Percentiles rank a stretch among this genome's conserved stretches.
These are phyloP conservation scores for Poecilia wingei DNA, from an alignment of 2,797 vertebrate genomes.

Conservation along the genomic window DNA sequence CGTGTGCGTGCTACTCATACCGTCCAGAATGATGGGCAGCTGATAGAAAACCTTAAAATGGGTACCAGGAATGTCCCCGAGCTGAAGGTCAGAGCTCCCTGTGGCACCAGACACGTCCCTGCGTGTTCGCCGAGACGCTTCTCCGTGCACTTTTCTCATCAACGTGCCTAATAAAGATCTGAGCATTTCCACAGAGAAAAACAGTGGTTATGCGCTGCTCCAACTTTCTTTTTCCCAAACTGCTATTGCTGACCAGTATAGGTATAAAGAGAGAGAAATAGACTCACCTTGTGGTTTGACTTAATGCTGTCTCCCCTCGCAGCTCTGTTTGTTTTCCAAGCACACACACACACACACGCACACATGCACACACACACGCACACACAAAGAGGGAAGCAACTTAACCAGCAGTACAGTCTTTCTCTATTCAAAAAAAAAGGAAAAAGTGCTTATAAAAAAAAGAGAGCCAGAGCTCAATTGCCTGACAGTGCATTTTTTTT, in stretches of 20 bases:
- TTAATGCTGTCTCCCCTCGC: constrained; percentile 51
- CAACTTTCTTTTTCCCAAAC: constrained; percentile 34
- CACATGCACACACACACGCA: constrained; percentile 19
- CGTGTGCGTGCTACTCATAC: constrained; percentile 8
- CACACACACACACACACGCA: constrained; percentile 19
- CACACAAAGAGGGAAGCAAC: constrained; percentile 48
- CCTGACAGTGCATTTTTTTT: constrained; percentile 82
- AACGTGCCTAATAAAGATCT: constrained; percentile 25
- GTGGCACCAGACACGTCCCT: constrained; percentile 8
- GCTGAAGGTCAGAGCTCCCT: constrained; percentile 12
- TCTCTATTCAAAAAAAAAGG: constrained; percentile 57
- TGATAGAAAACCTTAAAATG: constrained; percentile 27
- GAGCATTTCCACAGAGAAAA: constrained; percentile 13
- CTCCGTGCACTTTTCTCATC: constrained; percentile 23
- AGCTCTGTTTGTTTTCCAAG: constrained; percentile 36
- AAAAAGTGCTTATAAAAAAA: constrained; percentile 67
- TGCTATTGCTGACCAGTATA: constrained; percentile 37
- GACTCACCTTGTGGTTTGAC: constrained; percentile 56
- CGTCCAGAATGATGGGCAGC: constrained; percentile 21
- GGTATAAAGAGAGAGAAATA: constrained; percentile 40
- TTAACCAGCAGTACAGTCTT: constrained; percentile 66
- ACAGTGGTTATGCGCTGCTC: constrained; percentile 19
- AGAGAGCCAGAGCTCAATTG: constrained; percentile 63
- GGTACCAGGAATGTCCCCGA: constrained; percentile 12
- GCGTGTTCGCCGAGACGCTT: constrained; percentile 5